A percentile compares a stretch with the other conserved stretches of the same genome.
Evolutionary conservation across 2,888 invertebrate species (phyloP).

Genomic region (Oegoconia quadripuncta): DNA sequence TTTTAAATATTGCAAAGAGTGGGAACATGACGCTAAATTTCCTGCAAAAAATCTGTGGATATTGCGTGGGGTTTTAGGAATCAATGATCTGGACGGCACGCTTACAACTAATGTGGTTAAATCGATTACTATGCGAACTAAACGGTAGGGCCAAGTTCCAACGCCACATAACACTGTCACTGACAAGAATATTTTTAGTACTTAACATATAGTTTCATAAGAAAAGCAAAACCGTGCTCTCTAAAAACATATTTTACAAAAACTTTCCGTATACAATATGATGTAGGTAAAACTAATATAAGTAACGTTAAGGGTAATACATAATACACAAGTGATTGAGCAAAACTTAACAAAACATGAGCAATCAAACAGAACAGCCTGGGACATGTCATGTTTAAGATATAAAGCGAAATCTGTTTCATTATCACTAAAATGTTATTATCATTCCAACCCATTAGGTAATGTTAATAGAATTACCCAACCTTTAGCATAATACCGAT

Average conservation of each 20-base stretch:
- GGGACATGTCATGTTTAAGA: conserved; percentile 16
- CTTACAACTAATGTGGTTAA: conserved; percentile 36
- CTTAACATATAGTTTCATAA: conserved; percentile 63
- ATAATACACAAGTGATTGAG: conserved; percentile 69
- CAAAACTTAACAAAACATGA: conserved; percentile 77
- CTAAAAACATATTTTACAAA: conserved; percentile 63
- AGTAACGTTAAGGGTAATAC: conserved; percentile 54
- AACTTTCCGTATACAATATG: conserved; percentile 49
- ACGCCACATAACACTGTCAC: conserved; percentile 19
- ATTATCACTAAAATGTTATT: neutral
- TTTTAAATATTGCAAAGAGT: conserved; percentile 44
- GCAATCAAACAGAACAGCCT: conserved; percentile 60
- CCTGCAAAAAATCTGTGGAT: conserved; percentile 7
- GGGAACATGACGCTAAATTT: conserved; percentile 46
- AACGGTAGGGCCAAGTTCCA: too few relatives aligned
- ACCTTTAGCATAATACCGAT: conserved; percentile 22
- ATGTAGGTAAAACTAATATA: conserved; percentile 50
- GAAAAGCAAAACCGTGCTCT: conserved; percentile 77
- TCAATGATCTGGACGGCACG: conserved; percentile 62
- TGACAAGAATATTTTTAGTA: conserved; percentile 39
- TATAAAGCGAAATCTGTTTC: neutral
- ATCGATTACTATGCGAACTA: conserved; percentile 3
- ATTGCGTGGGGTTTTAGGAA: conserved; percentile 17
- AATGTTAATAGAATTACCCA: neutral
- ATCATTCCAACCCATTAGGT: neutral